Evolutionary conservation across 2,113 vertebrate genomes (phyloP), one percentile per base, ranked within the genome.

Genomic region (Mastomys coucha): DNA sequence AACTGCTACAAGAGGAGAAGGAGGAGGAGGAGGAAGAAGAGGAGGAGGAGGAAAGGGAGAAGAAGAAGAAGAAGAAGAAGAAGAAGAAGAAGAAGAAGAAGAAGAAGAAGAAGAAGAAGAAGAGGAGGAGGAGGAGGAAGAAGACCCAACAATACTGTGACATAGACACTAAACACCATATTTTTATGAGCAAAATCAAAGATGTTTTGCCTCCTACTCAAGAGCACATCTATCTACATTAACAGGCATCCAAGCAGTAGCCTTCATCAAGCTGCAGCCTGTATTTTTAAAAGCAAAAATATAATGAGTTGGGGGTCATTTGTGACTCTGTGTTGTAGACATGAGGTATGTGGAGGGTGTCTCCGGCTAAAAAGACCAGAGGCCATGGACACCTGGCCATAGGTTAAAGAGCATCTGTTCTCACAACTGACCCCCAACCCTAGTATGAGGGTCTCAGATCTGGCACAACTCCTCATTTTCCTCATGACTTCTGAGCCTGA

Each of bases 171-270:
- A 33, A 91, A 63, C 4, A 42, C 51, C 56, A 31, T 92, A 82
- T 76, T 73, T 28, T 22, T 24, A n/a, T 42, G 72, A 73, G 22
- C 84, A 94, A 90, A 96, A 93, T 69, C 89, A 58, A 89, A 96
- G 75, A 22, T 1, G 58, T n/a, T 85, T 63, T 60, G 26, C 53
- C 36, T 17, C 16, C 36, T 58, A 77, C 12, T 76, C 91, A 75
- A 70, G 87, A 45, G 42, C 73, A 53, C 0, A 1, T 5, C 45
- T 49, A 78, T 42, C 53, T 22, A 88, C n/a, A 42, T 2, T 69
- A 16, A 88, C 33, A 67, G 39, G 17, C 67, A 91, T 16, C 10
- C 16, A 89, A 95, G 53, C 24, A 39, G 26, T 28, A 91, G 58
- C 28, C 67, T 91, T 49, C 31, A 51, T 60, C 31, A 82, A 53